phyloP scores from a whole-genome alignment of 2,797 vertebrate genomes.

The Phalanger gymnotis region DNA sequence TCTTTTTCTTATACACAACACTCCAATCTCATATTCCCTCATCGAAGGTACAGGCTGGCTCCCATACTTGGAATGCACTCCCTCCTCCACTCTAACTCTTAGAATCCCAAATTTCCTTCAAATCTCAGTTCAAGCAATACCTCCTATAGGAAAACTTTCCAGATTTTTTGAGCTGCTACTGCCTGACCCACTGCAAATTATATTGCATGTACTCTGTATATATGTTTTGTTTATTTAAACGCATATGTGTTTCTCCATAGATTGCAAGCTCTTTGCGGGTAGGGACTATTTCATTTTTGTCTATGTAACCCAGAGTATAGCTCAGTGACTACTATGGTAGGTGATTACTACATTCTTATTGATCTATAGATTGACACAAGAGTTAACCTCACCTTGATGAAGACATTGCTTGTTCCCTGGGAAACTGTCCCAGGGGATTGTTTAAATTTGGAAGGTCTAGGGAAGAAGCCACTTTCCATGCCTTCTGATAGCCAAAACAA shows the following conservation, averaged over 20 bases:
- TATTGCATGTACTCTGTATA: not conserved
- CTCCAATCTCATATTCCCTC: not conserved
- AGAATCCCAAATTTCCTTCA: not conserved
- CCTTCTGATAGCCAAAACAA: conserved; percentile 79
- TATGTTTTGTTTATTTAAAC: not conserved
- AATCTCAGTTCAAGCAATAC: not conserved
- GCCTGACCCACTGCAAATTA: not conserved
- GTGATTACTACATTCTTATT: not conserved
- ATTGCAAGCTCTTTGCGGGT: not conserved
- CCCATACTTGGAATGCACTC: not conserved
- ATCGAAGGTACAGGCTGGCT: not conserved
- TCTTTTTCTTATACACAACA: not conserved
- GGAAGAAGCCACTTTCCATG: conserved; percentile 77
- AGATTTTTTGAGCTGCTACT: not conserved
- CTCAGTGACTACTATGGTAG: not conserved
- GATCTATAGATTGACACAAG: not conserved
- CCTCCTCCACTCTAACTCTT: not conserved
- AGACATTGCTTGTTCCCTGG: not conserved
- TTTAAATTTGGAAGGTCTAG: conserved; percentile 68
- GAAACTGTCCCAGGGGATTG: not conserved
- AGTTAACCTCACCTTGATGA: conserved; percentile 58
- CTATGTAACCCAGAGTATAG: not conserved
- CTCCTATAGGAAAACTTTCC: not conserved
- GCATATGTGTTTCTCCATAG: not conserved
- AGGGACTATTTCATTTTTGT: not conserved